A percentile compares a stretch with the other conserved stretches of the same genome.
phyloP scores from a whole-genome alignment of 2,797 vertebrate genomes.

The Enteromius thamalakanensis region DNA sequence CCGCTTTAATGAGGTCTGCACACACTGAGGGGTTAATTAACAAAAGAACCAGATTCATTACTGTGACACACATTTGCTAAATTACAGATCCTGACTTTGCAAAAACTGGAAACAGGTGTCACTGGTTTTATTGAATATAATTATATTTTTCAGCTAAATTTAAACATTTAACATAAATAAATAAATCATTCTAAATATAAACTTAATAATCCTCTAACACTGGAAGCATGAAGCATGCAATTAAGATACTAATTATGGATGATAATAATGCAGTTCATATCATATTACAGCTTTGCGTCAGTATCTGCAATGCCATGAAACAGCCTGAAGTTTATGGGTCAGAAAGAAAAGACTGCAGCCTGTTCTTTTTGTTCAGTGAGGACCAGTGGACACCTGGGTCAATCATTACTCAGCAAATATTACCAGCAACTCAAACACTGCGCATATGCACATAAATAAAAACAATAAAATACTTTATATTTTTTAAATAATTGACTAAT shows the following conservation, averaged over 20 bases:
- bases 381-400: conserved; percentile 4
- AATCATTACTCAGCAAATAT: conserved; percentile 37
- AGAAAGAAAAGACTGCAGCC: background rate
- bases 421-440: background rate
- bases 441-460: background rate
- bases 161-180: background rate
- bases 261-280: background rate
- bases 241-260: background rate
- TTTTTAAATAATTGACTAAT: background rate
- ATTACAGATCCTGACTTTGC: background rate
- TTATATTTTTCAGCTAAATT: background rate
- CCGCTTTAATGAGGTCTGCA: background rate
- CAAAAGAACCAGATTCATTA: background rate
- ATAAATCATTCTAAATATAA: background rate
- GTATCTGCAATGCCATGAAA: background rate
- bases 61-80: background rate
- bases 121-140: background rate
- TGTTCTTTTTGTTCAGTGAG: background rate
- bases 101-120: background rate
- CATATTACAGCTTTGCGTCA: background rate
- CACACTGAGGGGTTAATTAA: background rate
- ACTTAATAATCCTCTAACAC: background rate
- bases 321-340: conserved; percentile 5
- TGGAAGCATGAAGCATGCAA: background rate
- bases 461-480: too few relatives aligned